A percentile compares a stretch with the other conserved stretches of the same genome.
Conservation (phyloP, 2,113 vertebrate species). For the Psittacula cyanocephala region DNA sequence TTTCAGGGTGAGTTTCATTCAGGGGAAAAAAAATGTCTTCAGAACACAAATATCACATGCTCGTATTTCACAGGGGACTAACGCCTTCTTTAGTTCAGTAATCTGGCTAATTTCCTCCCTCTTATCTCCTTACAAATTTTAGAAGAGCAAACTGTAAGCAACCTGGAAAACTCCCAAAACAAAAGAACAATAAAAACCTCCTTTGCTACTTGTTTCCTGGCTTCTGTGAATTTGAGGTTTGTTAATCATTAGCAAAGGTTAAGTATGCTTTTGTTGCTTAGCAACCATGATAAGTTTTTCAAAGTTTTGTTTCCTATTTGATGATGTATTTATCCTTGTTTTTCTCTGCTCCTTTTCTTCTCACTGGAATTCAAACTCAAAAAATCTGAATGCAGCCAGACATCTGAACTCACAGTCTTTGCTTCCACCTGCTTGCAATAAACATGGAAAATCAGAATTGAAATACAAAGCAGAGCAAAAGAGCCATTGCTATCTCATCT, state of each 20-base stretch:
- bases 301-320: slow-evolving; percentile 22
- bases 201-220: not conserved
- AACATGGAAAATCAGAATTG: not conserved
- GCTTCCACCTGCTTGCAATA: not conserved
- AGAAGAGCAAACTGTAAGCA: not conserved
- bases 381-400: not conserved
- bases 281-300: slow-evolving; percentile 36
- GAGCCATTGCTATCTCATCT: not conserved
- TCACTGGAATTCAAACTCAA: not conserved
- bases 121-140: not conserved
- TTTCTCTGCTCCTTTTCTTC: not conserved
- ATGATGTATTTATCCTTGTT: not conserved
- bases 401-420: not conserved
- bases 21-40: not conserved
- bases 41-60: not conserved
- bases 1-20: not conserved
- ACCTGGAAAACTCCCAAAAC: not conserved
- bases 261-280: slow-evolving; percentile 50
- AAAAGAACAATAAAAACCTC: not conserved
- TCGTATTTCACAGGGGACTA: not conserved
- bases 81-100: not conserved
- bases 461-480: not conserved
- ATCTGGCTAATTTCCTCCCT: not conserved
- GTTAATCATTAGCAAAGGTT: slow-evolving; percentile 49
- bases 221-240: not conserved